Base-by-base conservation (phyloP, 1,140 invertebrate genomes). In the Conus ventricosus region DNA sequence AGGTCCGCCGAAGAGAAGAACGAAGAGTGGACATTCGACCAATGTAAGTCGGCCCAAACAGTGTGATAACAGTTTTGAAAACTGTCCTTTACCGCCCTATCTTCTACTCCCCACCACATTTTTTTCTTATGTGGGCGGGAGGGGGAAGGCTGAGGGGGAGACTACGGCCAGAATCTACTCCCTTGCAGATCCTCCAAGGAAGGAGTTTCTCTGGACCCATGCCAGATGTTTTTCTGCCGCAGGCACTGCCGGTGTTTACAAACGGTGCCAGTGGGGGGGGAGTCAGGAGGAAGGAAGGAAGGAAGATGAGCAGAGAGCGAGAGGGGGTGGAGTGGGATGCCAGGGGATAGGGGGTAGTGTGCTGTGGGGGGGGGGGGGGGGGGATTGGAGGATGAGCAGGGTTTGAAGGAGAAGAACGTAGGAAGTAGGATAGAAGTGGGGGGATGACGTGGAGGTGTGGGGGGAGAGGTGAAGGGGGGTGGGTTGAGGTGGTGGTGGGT, bases 161-260 rank as follows among this genome's bases (percentile, higher is more conserved):
- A 39, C n/a, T 13, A 63, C 1, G 17, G 60, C 60, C 60, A 25
- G 23, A 8, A 51, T 39, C 39, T 3, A 39, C n/a, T 39, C 39
- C 39, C 39, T 39, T 39, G 39, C 39, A 39, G 39, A 39, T 1
- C 39, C 39, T 39, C 39, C 39, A 39, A 39, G 39, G 39, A 39
- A n/a, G n/a, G 39, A 39, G 39, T 39, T 39, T 23, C 63, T 71
- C 25, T 60, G 85, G 51, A 51, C 85, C 60, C 63, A 75, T 75
- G 20, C 63, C 85, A 86, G 85, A 86, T 86, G 85, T 86, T 86
- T 86, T 86, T 86, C 67, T 75, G 85, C 63, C 85, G 85, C 63
- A 20, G 71, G 71, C 71, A 23, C 63, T 54, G 85, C 85, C 25
- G 71, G 27, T 76, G 85, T 86, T 86, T 86, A 86, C 85, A 87